Base-by-base conservation (phyloP, 2,113 vertebrate species). In the Spilogale gracilis region DNA sequence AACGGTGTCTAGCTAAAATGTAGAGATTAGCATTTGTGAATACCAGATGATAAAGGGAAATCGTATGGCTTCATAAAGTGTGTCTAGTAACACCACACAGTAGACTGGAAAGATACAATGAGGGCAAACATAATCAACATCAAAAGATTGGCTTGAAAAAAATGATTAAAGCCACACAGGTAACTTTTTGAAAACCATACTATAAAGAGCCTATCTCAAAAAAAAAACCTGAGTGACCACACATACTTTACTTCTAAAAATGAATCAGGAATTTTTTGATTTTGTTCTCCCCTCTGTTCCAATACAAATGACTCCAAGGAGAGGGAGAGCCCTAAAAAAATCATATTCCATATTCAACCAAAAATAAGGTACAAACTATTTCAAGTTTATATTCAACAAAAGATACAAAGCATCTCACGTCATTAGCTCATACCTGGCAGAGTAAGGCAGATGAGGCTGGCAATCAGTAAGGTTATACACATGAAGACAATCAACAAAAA, bases 391-490 rank as follows among this genome's bases (percentile, higher is more conserved):
- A 86, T 69, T 5, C 86, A 10, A 78, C 56, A n/a, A 61, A 63
- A 90, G 60, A 54, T 67, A 80, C 50, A 74, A 67, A 91, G 52
- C 52, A 54, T 25, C 50, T 27, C 81, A 25, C 52, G 20, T 25
- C 80, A 73, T 43, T 0, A 63, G 69, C 27, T 98, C 99, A 98
- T 98, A 99, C 99, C 99, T 99, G 99, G 99, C 94, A 99, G 98
- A 27, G 99, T 99, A 98, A 99, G 99, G 98, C 99, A 99, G 98
- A 99, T 98, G 98, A 99, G 99, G 98, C 99, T 99, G 97, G 99
- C 99, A 76, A 99, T 99, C 97, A 99, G 98, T 97, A 99, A 99
- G 1, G 99, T 99, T 98, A 99, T 99, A 97, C 99, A 99, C 99
- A 99, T 99, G 98, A 99, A 99, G 56, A 99, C 99, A 74, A 99